Conservation (phyloP, 2,113 vertebrate genomes). For the Neopipo cinnamomea region DNA sequence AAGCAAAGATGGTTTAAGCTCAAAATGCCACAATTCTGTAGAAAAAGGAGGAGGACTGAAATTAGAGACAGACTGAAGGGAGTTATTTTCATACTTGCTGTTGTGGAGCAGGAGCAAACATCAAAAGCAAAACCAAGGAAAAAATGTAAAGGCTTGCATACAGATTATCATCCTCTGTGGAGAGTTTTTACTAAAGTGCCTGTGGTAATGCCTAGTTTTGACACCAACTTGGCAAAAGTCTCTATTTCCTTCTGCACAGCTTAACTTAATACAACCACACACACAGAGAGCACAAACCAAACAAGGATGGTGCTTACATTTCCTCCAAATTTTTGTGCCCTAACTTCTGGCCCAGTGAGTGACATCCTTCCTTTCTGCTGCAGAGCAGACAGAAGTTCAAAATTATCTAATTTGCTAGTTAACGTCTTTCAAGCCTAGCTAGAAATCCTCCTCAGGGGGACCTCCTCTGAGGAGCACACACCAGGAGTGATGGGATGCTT, state of each 20-base stretch:
- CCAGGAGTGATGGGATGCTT: not conserved
- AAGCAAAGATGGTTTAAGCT: not conserved
- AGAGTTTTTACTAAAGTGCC: not conserved
- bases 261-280: not conserved
- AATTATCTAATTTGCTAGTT: not conserved
- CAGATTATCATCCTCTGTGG: not conserved
- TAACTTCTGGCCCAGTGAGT: not conserved
- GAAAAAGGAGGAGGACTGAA: slow-evolving; percentile 1
- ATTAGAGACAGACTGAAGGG: not conserved
- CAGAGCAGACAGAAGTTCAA: not conserved
- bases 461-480: not conserved
- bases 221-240: slow-evolving; percentile 29
- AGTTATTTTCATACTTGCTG: slow-evolving; percentile 13
- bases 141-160: not conserved
- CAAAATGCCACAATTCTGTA: not conserved
- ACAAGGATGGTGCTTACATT: not conserved
- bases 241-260: not conserved
- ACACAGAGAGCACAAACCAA: not conserved
- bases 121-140: slow-evolving; percentile 28
- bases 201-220: slow-evolving; percentile 5
- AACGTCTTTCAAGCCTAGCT: not conserved
- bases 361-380: not conserved
- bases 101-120: slow-evolving; percentile 2
- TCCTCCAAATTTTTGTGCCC: not conserved
- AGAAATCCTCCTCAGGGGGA: not conserved